Evolutionary conservation across 92 coral and sea anemone species (phyloP).

Genomic region (Actinostola sp.): DNA sequence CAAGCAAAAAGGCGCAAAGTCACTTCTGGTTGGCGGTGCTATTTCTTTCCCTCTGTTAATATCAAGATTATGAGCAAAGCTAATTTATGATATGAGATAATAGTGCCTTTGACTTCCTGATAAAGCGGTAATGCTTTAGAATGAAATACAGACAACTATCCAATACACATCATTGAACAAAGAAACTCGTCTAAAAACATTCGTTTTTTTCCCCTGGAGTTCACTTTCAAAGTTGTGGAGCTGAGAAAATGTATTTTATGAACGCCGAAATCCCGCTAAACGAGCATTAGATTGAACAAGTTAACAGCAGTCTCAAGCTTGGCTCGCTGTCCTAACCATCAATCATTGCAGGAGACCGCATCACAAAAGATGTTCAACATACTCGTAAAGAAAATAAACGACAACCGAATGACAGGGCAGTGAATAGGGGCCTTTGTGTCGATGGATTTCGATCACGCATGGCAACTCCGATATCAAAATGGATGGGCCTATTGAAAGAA

Average conservation of each 20-base stretch:
- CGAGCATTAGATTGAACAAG: not conserved
- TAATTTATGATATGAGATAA: not conserved
- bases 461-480: conserved; percentile 8
- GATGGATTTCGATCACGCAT: conserved; percentile 4
- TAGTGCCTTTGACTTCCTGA: not conserved
- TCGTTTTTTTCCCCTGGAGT: too few relatives aligned
- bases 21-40: conserved; percentile 5
- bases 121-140: too few relatives aligned
- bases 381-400: conserved; percentile 19
- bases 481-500: conserved; percentile 19
- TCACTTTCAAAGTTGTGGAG: too few relatives aligned
- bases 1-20: not conserved
- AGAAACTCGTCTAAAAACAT: not conserved
- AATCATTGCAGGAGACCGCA: conserved; percentile 13
- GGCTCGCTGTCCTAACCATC: conserved; percentile 3
- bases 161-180: not conserved
- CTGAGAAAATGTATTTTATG: too few relatives aligned
- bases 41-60: not conserved
- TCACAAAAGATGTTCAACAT: conserved; percentile 9
- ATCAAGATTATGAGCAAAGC: conserved; percentile 7
- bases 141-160: too few relatives aligned
- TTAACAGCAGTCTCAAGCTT: not conserved
- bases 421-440: conserved; percentile 13
- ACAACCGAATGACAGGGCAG: conserved; percentile 9
- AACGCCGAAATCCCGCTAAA: too few relatives aligned